A percentile compares a stretch with the other conserved stretches of the same genome.
phyloP scores from a whole-genome alignment of 2,888 invertebrate genomes.

The Cremastobaeus sp. region DNA sequence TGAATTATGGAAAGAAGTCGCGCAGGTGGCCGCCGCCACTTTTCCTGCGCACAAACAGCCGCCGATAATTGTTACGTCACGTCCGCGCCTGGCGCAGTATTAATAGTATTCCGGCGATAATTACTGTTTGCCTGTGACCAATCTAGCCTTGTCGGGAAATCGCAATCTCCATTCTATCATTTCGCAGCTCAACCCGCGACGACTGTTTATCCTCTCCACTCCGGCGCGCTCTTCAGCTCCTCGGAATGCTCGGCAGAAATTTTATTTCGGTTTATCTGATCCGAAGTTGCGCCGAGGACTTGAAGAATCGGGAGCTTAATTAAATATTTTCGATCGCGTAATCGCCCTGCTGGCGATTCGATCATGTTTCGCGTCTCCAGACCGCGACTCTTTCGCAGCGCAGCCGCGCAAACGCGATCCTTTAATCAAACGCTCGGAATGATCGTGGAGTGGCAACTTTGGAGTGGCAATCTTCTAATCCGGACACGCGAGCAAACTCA shows the following conservation, averaged over 20 bases:
- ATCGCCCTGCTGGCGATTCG: too few relatives aligned
- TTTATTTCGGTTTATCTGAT: constrained; percentile 13
- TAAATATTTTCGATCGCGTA: too few relatives aligned
- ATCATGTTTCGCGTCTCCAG: too few relatives aligned
- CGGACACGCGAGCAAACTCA: constrained; percentile 16
- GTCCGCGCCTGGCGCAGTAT: constrained; percentile 27
- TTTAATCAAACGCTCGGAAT: too few relatives aligned
- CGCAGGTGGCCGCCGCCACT: constrained; percentile 20
- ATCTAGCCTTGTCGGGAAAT: constrained; percentile 40
- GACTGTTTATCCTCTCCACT: constrained; percentile 39
- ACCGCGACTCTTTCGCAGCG: too few relatives aligned
- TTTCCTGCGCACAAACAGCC: constrained; percentile 22
- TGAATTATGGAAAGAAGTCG: constrained; percentile 46
- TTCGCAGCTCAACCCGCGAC: constrained; percentile 35
- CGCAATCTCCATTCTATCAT: constrained; percentile 28
- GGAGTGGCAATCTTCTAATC: not conserved
- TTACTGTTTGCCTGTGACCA: constrained; percentile 45
- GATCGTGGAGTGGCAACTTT: too few relatives aligned
- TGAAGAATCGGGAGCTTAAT: too few relatives aligned
- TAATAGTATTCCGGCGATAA: constrained; percentile 49
- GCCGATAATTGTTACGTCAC: constrained; percentile 44
- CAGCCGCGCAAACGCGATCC: too few relatives aligned
- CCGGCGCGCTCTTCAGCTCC: too few relatives aligned
- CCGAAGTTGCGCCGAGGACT: too few relatives aligned
- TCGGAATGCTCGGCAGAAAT: constrained; percentile 8